Evolutionary conservation across 2,113 vertebrate species (phyloP), one percentile per base, ranked within the genome.

Genomic region (Hyaena hyaena): DNA sequence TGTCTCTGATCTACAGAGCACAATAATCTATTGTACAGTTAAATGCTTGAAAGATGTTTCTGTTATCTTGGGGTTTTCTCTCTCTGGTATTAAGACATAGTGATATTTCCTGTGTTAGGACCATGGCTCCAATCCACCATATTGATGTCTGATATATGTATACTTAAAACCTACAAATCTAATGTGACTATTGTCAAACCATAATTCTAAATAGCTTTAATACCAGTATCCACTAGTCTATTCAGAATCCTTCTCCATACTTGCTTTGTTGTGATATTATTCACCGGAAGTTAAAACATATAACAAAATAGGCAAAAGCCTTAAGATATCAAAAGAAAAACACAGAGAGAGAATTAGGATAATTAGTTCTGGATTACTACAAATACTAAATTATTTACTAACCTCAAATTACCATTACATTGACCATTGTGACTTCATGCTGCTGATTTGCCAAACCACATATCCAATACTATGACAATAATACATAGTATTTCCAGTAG

Each of bases 321-420:
- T 84, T 92, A 79, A 58, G 11, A 2, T 79, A 58, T 55, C 14
- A 58, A 93, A 93, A 95, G 65, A 33, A 91, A 93, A 88, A 83
- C 26, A 83, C 5, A 63, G 10, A 84, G 4, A 39, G 39, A 71
- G 11, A 95, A 77, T 39, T 50, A 43, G 24, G 31, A 65, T 71
- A 88, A 93, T 84, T 82, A 84, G 35, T 74, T 48, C 33, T 80
- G 3, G 17, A 63, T 79, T 85, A 85, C 17, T 95, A 53, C 33
- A 83, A 90, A 79, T 15, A 48, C 17, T 68, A 96, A 90, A 74
- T 80, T 61, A 76, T 31, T 39, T 77, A 93, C 61, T 92, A 81
- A 63, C 17, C 9, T 79, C 9, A 63, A 84, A 53, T 85, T 61
- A 82, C 31, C 50, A 65, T 65, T 84, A 7, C 35, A 48, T 66